Percentiles rank a stretch among this genome's conserved stretches.
phyloP scores from a whole-genome alignment of 2,113 vertebrate genomes.

The Eretmodus cyanostictus region DNA sequence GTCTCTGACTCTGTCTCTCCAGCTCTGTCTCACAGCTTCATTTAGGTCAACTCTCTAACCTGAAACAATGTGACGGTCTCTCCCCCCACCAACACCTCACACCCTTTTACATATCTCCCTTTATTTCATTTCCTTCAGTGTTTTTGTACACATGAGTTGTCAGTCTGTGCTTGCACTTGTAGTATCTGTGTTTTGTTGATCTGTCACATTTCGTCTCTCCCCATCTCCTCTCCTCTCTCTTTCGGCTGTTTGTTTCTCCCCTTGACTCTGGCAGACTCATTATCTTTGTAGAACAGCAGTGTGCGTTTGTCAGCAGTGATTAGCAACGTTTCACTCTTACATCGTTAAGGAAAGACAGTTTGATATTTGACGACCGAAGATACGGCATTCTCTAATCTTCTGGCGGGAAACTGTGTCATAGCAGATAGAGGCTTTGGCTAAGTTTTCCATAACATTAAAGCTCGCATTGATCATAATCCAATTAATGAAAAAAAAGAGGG shows the following conservation, averaged over 20 bases:
- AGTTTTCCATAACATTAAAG: conserved; percentile 68
- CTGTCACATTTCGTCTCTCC: conserved; percentile 34
- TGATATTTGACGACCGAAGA: conserved; percentile 66
- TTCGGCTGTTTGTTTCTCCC: conserved; percentile 59
- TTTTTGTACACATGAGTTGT: background rate
- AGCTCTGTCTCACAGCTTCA: conserved; percentile 47
- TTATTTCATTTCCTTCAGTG: background rate
- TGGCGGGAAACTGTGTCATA: conserved; percentile 47
- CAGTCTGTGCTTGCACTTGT: conserved; percentile 35
- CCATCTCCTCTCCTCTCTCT: conserved; percentile 12
- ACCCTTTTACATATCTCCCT: conserved; percentile 17
- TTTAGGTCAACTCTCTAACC: conserved; percentile 51
- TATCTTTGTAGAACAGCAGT: conserved; percentile 65
- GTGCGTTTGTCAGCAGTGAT: conserved; percentile 66
- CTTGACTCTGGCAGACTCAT: conserved; percentile 63
- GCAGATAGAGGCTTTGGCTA: conserved; percentile 49
- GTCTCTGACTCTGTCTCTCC: conserved; percentile 42
- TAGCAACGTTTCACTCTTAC: conserved; percentile 57
- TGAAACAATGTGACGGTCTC: conserved; percentile 47
- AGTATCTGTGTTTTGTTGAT: conserved; percentile 48
- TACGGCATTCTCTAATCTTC: conserved; percentile 60
- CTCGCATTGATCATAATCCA: conserved; percentile 70
- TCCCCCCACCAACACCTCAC: background rate
- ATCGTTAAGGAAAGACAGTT: conserved; percentile 56
- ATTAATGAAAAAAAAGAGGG: conserved; percentile 50